These are phyloP conservation scores for Excalfactoria chinensis DNA, from an alignment of 2,113 vertebrate species.

Conservation along the genomic window DNA sequence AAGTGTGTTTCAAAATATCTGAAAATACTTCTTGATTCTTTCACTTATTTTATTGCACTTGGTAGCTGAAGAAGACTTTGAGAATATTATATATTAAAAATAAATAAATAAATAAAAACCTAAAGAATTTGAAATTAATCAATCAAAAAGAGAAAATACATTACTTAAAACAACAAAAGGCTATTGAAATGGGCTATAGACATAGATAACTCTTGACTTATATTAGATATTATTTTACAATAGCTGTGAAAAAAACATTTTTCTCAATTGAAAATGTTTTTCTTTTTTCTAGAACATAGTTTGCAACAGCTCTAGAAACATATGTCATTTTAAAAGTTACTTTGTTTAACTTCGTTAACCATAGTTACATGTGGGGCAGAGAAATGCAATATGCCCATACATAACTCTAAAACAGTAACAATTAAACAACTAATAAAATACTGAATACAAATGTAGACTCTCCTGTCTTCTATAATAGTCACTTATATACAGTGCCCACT, in stretches of 20 bases:
- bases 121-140: not conserved
- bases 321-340: not conserved
- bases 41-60: not conserved
- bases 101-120: not conserved
- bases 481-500: not conserved
- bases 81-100: not conserved
- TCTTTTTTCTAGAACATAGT: not conserved
- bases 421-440: not conserved
- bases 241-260: not conserved
- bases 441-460: not conserved
- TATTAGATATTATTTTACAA: not conserved
- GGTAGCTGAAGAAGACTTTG: not conserved
- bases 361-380: not conserved
- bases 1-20: not conserved
- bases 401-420: not conserved
- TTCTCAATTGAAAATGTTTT: not conserved
- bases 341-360: not conserved
- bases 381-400: not conserved
- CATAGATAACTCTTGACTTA: not conserved
- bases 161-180: not conserved
- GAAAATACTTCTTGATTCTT: not conserved
- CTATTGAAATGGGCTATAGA: not conserved
- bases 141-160: not conserved
- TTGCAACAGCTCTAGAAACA: not conserved
- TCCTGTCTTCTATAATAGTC: not conserved